Evolutionary conservation across 2,888 invertebrate species (phyloP).

Genomic region (Noctua janthe): DNA sequence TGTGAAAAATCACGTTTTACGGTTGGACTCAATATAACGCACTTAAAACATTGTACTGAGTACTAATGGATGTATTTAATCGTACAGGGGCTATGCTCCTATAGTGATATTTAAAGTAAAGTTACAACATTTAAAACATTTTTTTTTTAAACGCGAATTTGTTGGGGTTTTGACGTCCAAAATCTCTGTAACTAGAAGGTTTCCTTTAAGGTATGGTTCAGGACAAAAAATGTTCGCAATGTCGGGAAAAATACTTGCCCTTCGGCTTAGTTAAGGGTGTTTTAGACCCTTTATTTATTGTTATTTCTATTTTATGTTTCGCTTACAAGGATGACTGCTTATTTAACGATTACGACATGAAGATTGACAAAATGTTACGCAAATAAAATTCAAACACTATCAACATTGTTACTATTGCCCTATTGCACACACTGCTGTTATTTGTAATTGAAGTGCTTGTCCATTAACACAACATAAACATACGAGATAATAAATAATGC

Average conservation of each 20-base stretch:
- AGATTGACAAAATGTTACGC: neutral
- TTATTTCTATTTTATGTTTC: neutral
- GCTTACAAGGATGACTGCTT: neutral
- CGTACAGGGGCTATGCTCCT: neutral
- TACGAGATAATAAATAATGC: neutral
- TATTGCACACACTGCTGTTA: neutral
- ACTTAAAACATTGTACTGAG: neutral
- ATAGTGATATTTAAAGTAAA: neutral
- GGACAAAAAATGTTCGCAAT: neutral
- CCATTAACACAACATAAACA: constrained; percentile 13
- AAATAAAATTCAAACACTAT: neutral
- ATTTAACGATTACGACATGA: neutral
- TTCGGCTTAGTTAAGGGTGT: neutral
- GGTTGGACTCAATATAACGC: too few species aligned
- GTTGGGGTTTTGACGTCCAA: neutral
- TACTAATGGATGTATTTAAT: neutral
- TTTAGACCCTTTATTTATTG: neutral
- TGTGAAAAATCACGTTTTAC: neutral
- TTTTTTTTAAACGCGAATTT: neutral
- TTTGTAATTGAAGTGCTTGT: neutral
- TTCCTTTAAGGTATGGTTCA: neutral
- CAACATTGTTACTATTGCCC: neutral
- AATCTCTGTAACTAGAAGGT: too few species aligned
- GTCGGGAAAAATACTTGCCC: neutral
- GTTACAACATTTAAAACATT: neutral